Percentiles rank a stretch among this genome's conserved stretches.
Evolutionary conservation across 2,888 invertebrate species (phyloP).

Genomic region (Rhagonycha fulva): DNA sequence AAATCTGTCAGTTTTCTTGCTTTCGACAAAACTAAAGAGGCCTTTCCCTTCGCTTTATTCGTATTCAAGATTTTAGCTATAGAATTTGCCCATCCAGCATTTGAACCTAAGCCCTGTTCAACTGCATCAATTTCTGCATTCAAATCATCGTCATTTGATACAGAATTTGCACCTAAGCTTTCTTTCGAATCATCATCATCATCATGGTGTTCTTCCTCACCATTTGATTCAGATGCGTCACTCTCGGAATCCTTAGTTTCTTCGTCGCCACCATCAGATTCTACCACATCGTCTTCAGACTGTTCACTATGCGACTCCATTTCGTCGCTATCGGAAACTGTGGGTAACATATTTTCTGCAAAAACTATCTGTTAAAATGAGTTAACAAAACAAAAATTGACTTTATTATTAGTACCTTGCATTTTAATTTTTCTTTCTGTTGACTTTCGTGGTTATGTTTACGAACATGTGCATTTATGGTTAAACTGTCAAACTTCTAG

Average conservation of each 20-base stretch:
- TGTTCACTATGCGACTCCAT: not conserved
- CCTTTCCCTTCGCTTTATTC: constrained; percentile 75
- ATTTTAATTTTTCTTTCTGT: not conserved
- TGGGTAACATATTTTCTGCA: not conserved
- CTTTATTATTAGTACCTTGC: not conserved
- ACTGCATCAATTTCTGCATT: not conserved
- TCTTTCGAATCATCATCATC: not conserved
- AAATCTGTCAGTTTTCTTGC: constrained; percentile 73
- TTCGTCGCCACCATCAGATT: not conserved
- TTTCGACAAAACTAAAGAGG: constrained; percentile 75
- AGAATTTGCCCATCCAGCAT: constrained; percentile 82
- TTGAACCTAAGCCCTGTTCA: constrained; percentile 48
- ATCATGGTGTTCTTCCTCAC: not conserved
- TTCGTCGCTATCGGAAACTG: not conserved
- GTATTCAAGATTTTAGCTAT: constrained; percentile 78
- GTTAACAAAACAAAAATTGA: not conserved
- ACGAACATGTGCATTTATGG: not conserved
- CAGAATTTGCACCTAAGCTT: not conserved
- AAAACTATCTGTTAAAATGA: not conserved
- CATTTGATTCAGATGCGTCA: not conserved
- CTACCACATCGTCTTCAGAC: not conserved
- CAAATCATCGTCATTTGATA: not conserved
- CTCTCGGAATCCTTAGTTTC: not conserved
- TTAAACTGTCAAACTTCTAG: not conserved
- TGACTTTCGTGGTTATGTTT: not conserved